Base-by-base conservation (phyloP, 1,140 invertebrate species). In the Drosophila teissieri region DNA sequence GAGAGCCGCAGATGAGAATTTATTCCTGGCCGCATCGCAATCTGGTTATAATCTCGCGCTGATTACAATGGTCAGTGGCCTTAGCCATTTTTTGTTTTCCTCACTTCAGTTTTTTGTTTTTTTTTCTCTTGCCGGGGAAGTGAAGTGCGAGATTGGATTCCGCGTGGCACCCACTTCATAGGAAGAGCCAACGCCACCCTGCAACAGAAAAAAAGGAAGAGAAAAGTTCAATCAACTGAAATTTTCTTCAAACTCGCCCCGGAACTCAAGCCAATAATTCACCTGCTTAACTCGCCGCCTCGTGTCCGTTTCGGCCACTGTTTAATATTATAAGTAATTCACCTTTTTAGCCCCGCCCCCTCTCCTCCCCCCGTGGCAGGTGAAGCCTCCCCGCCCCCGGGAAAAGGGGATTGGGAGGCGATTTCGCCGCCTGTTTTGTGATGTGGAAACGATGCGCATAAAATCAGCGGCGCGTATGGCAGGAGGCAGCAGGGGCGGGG, bases 381-480 rank as follows among this genome's bases (percentile, higher is more conserved):
- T 31, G 42, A n/a, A 15, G 11, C 2, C 40, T 19, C 19, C 6
- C 12, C 12, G 6, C 36, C 12, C 10, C 22, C 4, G 11, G 45
- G 11, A 7, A 15, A 27, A 2, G 10, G 15, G 12, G 24, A 36
- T 19, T n/a, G 52, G 2, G 40, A 15, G 45, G 54, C 34, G 40
- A 37, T 49, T 80, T 60, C 68, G 77, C 65, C 76, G 53, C 65
- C 61, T 86, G 82, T 48, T 58, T 74, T 74, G 64, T 85, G 84
- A 84, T 80, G 84, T 84, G 85, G 85, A 90, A 90, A 64, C 85
- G 80, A 90, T 89, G 84, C 85, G 84, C 81, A 89, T 89, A 70
- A 89, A 89, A 85, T 85, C 85, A 89, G 73, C 85, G 68, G 78
- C 62, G 82, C 82, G 82, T 85, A 86, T 81, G 78, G 61, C 80